A percentile compares a stretch with the other conserved stretches of the same genome.
Evolutionary conservation across 2,797 vertebrate species (phyloP).

Genomic region (Typhlichthys eigenmanni): DNA sequence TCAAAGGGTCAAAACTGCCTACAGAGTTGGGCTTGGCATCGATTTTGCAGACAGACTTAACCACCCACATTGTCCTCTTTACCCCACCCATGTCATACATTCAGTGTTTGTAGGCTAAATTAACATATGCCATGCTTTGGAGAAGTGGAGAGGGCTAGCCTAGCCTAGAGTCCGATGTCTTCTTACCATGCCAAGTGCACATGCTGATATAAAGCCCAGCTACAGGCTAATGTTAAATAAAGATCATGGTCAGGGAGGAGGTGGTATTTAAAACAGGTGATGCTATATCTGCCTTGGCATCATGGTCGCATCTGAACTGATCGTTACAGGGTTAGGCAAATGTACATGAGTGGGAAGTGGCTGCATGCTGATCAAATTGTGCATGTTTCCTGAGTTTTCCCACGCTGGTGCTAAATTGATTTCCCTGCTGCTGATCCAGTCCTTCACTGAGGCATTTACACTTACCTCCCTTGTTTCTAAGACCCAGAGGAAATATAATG

Average conservation of each 20-base stretch:
- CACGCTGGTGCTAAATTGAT: conserved; percentile 45
- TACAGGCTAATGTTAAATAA: conserved; percentile 16
- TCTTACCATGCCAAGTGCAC: too few relatives aligned
- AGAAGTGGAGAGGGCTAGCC: too few relatives aligned
- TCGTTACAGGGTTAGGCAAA: conserved; percentile 34
- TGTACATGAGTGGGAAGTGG: conserved; percentile 37
- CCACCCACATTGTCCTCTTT: too few relatives aligned
- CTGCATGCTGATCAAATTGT: conserved; percentile 31
- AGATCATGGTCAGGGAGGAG: conserved; percentile 31
- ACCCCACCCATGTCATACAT: too few relatives aligned
- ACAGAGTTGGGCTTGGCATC: too few relatives aligned
- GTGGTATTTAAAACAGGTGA: conserved; percentile 23
- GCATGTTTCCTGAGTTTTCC: conserved; percentile 42
- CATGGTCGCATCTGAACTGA: conserved; percentile 45
- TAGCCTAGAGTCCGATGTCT: too few relatives aligned
- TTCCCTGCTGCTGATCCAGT: conserved; percentile 42
- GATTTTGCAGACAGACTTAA: too few relatives aligned
- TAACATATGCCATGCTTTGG: too few relatives aligned
- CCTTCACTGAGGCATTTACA: conserved; percentile 21
- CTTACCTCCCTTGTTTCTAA: conserved; percentile 10
- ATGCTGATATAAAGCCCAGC: neutral
- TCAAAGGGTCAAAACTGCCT: too few relatives aligned
- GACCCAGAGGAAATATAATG: conserved; percentile 15
- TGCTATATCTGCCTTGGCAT: conserved; percentile 35
- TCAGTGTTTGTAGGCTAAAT: too few relatives aligned